A percentile compares a stretch with the other conserved stretches of the same genome.
phyloP scores from a whole-genome alignment of 2,113 vertebrate genomes.

The Leptobrachium ailaonicum region DNA sequence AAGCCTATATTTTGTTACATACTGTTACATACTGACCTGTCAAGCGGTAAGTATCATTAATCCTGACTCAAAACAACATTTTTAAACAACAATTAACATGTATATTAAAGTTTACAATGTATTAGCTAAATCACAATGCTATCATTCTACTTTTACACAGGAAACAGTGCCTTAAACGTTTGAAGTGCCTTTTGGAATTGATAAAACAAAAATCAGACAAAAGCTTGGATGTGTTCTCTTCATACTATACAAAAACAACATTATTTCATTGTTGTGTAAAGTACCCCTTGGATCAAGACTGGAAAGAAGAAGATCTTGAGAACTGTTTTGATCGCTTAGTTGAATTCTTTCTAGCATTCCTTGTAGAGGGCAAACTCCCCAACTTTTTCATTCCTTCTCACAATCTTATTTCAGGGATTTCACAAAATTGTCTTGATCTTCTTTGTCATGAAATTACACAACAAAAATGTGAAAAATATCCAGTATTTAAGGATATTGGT shows the following conservation, averaged over 20 bases:
- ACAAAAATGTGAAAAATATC: slow-evolving; percentile 67
- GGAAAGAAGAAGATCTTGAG: slow-evolving; percentile 57
- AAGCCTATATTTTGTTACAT: too few species aligned
- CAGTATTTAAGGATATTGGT: slow-evolving; percentile 44
- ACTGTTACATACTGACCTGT: too few species aligned
- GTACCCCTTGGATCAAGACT: slow-evolving; percentile 64
- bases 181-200: slow-evolving; percentile 79
- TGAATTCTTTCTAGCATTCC: slow-evolving; percentile 62
- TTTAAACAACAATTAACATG: too few species aligned
- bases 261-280: slow-evolving; percentile 70
- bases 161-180: slow-evolving; percentile 80
- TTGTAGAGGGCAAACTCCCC: slow-evolving; percentile 56
- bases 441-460: slow-evolving; percentile 62
- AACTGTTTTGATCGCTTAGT: slow-evolving; percentile 69
- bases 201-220: slow-evolving; percentile 61
- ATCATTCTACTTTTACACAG: slow-evolving; percentile 62
- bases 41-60: too few species aligned
- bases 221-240: slow-evolving; percentile 71
- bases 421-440: slow-evolving; percentile 32
- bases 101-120: neutral
- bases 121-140: neutral
- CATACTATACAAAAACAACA: slow-evolving; percentile 80
- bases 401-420: slow-evolving; percentile 65
- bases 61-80: too few species aligned
- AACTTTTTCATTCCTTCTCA: slow-evolving; percentile 81